phyloP scores from a whole-genome alignment of 92 coral and sea anemone genomes.

The Chrysogorgia sp. region DNA sequence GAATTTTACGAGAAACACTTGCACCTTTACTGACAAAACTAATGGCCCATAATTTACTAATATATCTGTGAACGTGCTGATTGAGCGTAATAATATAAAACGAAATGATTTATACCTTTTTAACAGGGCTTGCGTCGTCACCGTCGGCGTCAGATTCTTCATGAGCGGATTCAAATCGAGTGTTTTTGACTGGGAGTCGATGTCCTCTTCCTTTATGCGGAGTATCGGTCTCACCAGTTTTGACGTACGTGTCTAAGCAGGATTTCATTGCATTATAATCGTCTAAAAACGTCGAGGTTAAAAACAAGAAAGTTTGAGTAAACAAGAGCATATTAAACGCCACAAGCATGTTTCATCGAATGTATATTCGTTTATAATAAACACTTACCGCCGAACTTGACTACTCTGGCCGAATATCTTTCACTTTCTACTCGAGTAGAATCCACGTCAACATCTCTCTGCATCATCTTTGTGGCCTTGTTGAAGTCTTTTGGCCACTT shows the following conservation, averaged over 20 bases:
- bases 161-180: background rate
- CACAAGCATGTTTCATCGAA: too few species aligned
- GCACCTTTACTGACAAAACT: too few species aligned
- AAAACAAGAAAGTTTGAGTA: too few species aligned
- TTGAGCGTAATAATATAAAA: too few species aligned
- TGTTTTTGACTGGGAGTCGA: background rate
- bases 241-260: background rate
- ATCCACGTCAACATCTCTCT: background rate
- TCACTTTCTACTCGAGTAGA: constrained; percentile 5
- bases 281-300: background rate
- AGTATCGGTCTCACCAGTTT: background rate
- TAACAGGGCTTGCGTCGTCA: too few species aligned
- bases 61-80: too few species aligned
- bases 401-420: constrained; percentile 24
- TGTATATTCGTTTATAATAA: background rate
- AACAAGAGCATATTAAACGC: too few species aligned
- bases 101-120: too few species aligned
- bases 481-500: constrained; percentile 39
- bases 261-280: background rate
- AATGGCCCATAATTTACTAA: too few species aligned
- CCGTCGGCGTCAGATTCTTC: background rate
- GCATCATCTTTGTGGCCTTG: constrained; percentile 7
- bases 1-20: too few species aligned
- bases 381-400: constrained; percentile 34
- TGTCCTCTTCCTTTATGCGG: background rate